These are phyloP conservation scores for Steatocranus sp. DNA, from an alignment of 2,797 vertebrate species.

Conservation along the genomic window DNA sequence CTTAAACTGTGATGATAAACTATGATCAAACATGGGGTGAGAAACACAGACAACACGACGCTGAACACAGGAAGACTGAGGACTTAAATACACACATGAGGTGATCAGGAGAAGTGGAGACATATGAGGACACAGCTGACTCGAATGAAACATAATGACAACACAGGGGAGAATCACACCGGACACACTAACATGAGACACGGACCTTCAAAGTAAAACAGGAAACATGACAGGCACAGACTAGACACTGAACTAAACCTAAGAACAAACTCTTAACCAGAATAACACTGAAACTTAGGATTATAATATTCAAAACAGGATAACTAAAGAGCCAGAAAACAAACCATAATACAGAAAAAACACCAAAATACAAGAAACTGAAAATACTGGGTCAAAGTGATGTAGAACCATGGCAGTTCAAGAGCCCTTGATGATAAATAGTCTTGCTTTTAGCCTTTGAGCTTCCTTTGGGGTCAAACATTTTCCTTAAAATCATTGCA, in stretches of 20 bases:
- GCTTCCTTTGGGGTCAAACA: not conserved
- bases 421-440: not conserved
- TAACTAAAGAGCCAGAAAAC: not conserved
- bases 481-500: not conserved
- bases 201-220: not conserved
- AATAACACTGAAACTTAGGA: not conserved
- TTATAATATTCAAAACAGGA: not conserved
- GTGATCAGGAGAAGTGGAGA: not conserved
- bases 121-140: not conserved
- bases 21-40: not conserved
- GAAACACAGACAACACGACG: accelerated
- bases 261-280: not conserved
- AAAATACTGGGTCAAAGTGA: not conserved
- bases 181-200: not conserved
- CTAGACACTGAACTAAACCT: not conserved
- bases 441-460: not conserved
- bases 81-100: not conserved
- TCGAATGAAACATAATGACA: not conserved
- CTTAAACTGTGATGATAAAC: not conserved
- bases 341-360: not conserved
- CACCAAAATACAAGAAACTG: not conserved
- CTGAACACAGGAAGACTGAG: not conserved
- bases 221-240: not conserved
- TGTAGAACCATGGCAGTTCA: accelerated
- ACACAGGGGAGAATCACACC: accelerated